phyloP scores from a whole-genome alignment of 2,797 vertebrate species.

The Macrochelys suwanniensis region DNA sequence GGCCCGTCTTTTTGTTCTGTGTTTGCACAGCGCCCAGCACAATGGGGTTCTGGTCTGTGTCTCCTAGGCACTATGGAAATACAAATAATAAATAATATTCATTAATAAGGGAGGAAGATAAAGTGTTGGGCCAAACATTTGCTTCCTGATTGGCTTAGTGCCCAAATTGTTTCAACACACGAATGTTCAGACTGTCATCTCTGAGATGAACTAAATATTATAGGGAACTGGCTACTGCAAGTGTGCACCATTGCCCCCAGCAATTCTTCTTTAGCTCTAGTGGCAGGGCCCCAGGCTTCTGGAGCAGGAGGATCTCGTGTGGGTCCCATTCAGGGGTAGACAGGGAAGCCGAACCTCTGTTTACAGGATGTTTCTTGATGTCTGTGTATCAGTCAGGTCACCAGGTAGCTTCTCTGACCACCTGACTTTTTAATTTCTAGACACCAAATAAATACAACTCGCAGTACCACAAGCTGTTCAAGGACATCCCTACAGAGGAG shows the following conservation, averaged over 20 bases:
- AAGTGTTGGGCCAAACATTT: slow-evolving; percentile 38
- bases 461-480: slow-evolving; percentile 97
- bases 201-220: not conserved
- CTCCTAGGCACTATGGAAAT: too few species aligned
- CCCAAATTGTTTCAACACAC: not conserved
- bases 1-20: too few species aligned
- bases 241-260: not conserved
- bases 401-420: not conserved
- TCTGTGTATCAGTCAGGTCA: not conserved
- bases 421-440: slow-evolving; percentile 82
- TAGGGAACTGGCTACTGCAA: not conserved
- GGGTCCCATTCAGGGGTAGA: not conserved
- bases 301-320: not conserved
- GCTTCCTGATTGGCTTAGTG: not conserved
- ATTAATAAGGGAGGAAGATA: slow-evolving; percentile 16
- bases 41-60: too few species aligned
- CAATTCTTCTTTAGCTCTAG: not conserved
- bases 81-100: too few species aligned
- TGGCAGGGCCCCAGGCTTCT: not conserved
- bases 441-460: slow-evolving; percentile 95
- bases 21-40: too few species aligned
- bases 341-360: not conserved
- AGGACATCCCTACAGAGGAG: slow-evolving; percentile 93
- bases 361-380: not conserved
- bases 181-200: not conserved